Base-by-base conservation (phyloP, 2,888 invertebrate genomes). In the Hydraecia micacea region DNA sequence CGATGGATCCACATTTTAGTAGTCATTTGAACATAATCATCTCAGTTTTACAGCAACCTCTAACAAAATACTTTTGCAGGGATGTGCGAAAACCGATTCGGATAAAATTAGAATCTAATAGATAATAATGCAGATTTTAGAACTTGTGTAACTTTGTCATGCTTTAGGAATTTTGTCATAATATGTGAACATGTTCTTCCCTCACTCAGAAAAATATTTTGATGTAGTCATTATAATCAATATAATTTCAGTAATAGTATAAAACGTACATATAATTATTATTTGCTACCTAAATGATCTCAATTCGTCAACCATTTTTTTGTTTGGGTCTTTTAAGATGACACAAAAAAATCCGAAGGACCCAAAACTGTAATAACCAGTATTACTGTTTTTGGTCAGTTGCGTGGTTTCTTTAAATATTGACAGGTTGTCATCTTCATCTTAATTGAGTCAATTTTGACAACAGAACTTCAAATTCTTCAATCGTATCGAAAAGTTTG, bases 11-110 rank as follows among this genome's bases (percentile, higher is more conserved):
- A 85, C 83, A 79, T 86, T 88, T 89, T 85, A 88, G 87, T 87
- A 84, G 83, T 87, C 80, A 87, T 88, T 88, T 85, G 80, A 85
- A 79, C 75, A 84, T 88, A 88, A 89, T 86, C 85, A 85, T 84
- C 80, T 80, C 71, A 81, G 81, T 84, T 86, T 84, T 71, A 81
- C 75, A 74, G 80, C 67, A 83, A 72, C 46, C 21, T 69, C 68
- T 76, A 80, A 82, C 67, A 74, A 71, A 81, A 85, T 81, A 83
- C 36, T 74, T 83, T 79, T 80, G 71, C 83, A 68, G 36, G 68
- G 62, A 84, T 75, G 72, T 81, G 83, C 72, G 77, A 87, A 83
- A 78, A 83, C 46, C 62, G 25, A 75, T 74, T 63, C 55, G 42
- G 62, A 71, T 73, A 60, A 73, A 83, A 83, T 87, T 83, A 73